Percentiles rank a stretch among this genome's conserved stretches.
These are phyloP conservation scores for Machaerirhynchus nigripectus DNA, from an alignment of 2,113 vertebrate genomes.

Conservation along the genomic window DNA sequence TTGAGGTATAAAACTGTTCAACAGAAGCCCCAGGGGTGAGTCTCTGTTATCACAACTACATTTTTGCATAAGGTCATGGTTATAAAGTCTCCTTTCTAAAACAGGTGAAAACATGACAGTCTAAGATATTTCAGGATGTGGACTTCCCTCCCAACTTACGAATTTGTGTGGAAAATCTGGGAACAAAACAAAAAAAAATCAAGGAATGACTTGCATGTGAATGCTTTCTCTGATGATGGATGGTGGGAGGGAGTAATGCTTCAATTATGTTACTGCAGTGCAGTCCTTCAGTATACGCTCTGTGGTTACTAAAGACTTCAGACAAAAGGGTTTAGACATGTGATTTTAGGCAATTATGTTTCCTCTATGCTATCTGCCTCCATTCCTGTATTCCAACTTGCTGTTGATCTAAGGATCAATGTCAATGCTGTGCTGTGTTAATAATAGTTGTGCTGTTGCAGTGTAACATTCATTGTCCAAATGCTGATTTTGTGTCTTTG, in stretches of 20 bases:
- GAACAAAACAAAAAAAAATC: not conserved
- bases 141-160: not conserved
- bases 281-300: not conserved
- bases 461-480: not conserved
- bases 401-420: not conserved
- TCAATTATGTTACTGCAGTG: not conserved
- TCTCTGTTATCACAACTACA: not conserved
- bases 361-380: not conserved
- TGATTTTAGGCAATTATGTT: not conserved
- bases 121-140: not conserved
- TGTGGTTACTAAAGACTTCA: not conserved
- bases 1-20: not conserved
- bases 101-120: not conserved
- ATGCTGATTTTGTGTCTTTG: not conserved
- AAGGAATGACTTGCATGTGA: not conserved
- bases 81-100: not conserved
- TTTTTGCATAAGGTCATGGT: not conserved
- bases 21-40: not conserved
- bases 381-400: not conserved
- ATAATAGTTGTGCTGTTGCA: not conserved
- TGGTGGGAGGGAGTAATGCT: not conserved
- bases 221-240: not conserved
- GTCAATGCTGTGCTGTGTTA: not conserved
- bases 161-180: not conserved
- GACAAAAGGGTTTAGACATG: not conserved